Evolutionary conservation across 2,888 invertebrate species (phyloP), one percentile per base, ranked within the genome.

Genomic region (Heliconius charithonia): DNA sequence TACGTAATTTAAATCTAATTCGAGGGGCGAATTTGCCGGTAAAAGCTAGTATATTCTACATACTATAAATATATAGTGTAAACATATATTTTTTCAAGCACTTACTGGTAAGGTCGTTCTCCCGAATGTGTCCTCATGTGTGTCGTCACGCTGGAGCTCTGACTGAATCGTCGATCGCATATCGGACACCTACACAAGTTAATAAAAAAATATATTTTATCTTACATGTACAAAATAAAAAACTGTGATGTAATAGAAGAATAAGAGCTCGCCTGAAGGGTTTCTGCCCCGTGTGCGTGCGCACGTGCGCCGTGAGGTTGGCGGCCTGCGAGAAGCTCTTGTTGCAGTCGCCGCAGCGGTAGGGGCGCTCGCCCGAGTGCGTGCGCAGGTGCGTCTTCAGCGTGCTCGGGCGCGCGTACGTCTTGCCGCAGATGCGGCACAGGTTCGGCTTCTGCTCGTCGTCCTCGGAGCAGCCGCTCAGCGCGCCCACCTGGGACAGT

Each of bases 81-180:
- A 51, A 51, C 22, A 51, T 22, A 51, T 51, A 51, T 22, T 51
- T 13, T 22, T 51, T 37, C 9, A 4, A 45, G 10, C 37, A 88
- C 92, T 91, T 87, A 96, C 95, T 97, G 96, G 91, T 99, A 99
- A 0, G 99, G 99, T 79, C 99, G 96, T 90, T 99, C 99, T n/a
- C 99, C 99, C n/a, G 98, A 98, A 94, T 99, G 99, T n/a, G 99
- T 99, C 89, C 99, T 96, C 98, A 99, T 99, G 95, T 99, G 99
- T 84, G 99, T 99, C 78, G 99, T 99, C 76, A 99, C 99, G 81
- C 97, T 97, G 76, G 97, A 97, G 86, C 99, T 99, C 90, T 99
- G 99, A 80, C 99, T 99, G 92, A 99, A 99, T 86, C 98, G 96
- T 81, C 99, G 96, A 89, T 99, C 98, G 92, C 99, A 99, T 84